Evolutionary conservation across 2,888 invertebrate genomes (phyloP), one percentile per base, ranked within the genome.

Genomic region (Xanthostigma xanthostigma): DNA sequence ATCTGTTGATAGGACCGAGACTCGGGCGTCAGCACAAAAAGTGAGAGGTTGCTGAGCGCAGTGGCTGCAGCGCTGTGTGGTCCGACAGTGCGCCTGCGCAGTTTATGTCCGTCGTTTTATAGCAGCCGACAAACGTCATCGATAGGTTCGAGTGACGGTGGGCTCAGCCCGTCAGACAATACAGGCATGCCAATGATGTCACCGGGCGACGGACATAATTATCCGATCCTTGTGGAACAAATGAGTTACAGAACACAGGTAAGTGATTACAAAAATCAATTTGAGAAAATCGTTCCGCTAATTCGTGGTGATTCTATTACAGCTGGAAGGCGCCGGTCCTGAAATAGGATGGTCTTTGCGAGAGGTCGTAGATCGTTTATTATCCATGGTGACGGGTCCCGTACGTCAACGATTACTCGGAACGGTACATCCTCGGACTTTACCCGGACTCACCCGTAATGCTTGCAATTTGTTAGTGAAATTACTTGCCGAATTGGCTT

Each of bases 41-140:
- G 69, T 54, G 79, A 80, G 57, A 73, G 83, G 47, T 67, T 88
- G 2, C 63, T 89, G 45, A 83, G 85, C 53, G 84, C 93, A 0
- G 84, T 91, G 3, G 73, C 92, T 52, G 87, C 90, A 41, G 86
- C 94, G 0, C 71, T 95, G 53, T 90, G 91, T 60, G 81, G 81
- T 41, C 84, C 87, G 0, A 76, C 79, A 2, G 79, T 87, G 13
- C 76, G 84, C 51, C 67, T 88, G 35, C 75, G 84, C 36, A 79
- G 79, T 50, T 84, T 84, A 33, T 82, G 87, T 65, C 86, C 87
- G 8, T 75, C 86, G 50, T 68, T 84, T 47, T 78, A 60, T 2
- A 58, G 58, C 43, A 62, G 55, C 47, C 52, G 62, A 8, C 62
- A 60, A 52, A 55, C 60, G 4, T 67, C 65, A 44, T 62, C 65